A percentile compares a stretch with the other conserved stretches of the same genome.
phyloP scores from a whole-genome alignment of 1,140 invertebrate species.

The Physella acuta region DNA sequence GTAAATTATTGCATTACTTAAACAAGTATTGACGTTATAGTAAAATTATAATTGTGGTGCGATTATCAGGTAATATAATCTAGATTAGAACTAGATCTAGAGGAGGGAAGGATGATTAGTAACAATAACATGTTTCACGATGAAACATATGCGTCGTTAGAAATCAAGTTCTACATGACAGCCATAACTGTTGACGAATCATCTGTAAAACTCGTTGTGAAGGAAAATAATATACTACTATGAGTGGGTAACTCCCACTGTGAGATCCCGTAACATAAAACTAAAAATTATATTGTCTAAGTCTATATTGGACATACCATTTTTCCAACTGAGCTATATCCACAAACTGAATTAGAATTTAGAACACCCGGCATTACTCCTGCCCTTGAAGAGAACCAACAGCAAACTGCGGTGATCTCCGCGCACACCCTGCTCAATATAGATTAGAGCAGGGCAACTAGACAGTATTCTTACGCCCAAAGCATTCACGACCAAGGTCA shows the following conservation, averaged over 20 bases:
- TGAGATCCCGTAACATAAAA: background rate
- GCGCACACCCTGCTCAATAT: conserved; percentile 21
- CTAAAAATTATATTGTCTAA: background rate
- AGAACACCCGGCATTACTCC: conserved; percentile 26
- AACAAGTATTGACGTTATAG: no score
- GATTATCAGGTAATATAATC: no score
- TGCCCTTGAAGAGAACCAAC: background rate
- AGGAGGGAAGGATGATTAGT: no score
- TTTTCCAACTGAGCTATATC: conserved; percentile 16
- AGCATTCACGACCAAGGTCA: conserved; percentile 24
- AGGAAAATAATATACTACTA: no score
- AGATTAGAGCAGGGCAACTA: conserved; percentile 5
- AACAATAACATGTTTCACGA: no score
- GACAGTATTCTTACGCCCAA: conserved; percentile 6
- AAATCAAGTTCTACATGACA: no score
- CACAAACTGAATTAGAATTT: conserved; percentile 9
- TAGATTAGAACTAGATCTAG: no score
- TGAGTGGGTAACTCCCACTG: background rate
- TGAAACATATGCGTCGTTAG: no score
- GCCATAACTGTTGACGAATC: no score
- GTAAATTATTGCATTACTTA: no score
- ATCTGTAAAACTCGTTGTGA: no score
- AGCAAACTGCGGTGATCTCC: conserved; percentile 9
- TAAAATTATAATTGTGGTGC: no score
- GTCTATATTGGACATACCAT: conserved; percentile 18